These are phyloP conservation scores for Malurus cyaneus DNA, from an alignment of 2,113 vertebrate species.

Conservation along the genomic window DNA sequence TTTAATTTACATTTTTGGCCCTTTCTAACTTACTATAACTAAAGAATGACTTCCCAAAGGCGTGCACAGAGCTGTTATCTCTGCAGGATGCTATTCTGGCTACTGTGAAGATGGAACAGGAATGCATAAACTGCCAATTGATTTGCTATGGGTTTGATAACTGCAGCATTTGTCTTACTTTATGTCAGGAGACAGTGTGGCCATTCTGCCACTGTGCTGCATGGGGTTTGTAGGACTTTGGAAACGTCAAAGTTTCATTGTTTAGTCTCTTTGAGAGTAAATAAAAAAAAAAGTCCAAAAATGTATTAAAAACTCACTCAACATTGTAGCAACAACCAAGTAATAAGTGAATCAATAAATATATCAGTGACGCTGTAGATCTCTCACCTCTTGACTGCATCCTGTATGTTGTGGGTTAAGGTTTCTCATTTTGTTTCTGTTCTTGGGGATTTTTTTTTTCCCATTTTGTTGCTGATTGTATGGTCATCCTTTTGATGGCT, in stretches of 20 bases:
- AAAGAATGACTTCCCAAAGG: conserved; percentile 29
- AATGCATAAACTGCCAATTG: conserved; percentile 25
- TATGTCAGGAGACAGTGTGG: background rate
- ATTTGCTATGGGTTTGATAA: conserved; percentile 52
- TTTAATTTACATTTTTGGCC: conserved; percentile 34
- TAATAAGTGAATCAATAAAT: background rate
- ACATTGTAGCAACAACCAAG: background rate
- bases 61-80: background rate
- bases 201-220: background rate
- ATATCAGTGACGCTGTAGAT: background rate
- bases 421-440: no score
- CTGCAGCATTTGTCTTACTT: conserved; percentile 14
- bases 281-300: fast-evolving
- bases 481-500: no score
- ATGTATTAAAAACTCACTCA: background rate
- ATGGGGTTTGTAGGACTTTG: background rate
- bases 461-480: no score
- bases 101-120: conserved; percentile 26
- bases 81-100: conserved; percentile 29
- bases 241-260: background rate
- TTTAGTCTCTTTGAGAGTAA: background rate
- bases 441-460: no score
- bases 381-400: background rate
- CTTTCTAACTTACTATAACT: background rate
- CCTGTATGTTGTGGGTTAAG: background rate